Evolutionary conservation across 2,888 invertebrate genomes (phyloP), one percentile per base, ranked within the genome.

Genomic region (Steromphala cineraria): DNA sequence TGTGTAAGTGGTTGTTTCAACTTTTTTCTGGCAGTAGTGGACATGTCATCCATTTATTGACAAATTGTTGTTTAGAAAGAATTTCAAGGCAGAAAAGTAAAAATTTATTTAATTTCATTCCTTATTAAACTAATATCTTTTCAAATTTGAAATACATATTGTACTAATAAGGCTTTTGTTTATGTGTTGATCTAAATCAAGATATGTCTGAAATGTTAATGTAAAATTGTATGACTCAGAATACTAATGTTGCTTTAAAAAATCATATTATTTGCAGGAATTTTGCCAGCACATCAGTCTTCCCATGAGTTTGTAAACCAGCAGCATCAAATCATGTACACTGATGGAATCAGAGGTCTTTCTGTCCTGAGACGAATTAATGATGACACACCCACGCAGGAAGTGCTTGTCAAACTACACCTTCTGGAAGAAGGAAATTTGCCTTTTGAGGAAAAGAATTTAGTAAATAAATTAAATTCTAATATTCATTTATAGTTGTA

Each of bases 361-460:
- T 95, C 95, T 79, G 95, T 96, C 80, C 95, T 97, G 92, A 95
- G 95, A 83, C 94, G 96, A 78, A 94, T 96, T 0, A 95, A 96
- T 76, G 94, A 95, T 81, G 94, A 94, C 24, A 96, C 96, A 0
- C 95, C 96, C 0, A 95, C 96, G 85, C 94, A 95, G 81, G 95
- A 96, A 89, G 94, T 96, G n/a, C 95, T 97, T 86, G 94, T 96
- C 75, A 95, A 96, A 31, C 97, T 98, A 96, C 97, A 96, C 96
- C 93, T 97, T 24, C 91, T 98, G 52, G 96, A 97, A 91, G 95
- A 95, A 80, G 96, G 96, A 83, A 95, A 95, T 86, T 93, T 96
- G 21, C 94, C 95, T 83, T 94, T 94, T 81, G 94, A 94, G 85
- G 94, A 94, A 74, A 93, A 93, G 83, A 90, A 94, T 71, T 93